Evolutionary conservation across 2,888 invertebrate species (phyloP).

Genomic region (Lithodes maja): DNA sequence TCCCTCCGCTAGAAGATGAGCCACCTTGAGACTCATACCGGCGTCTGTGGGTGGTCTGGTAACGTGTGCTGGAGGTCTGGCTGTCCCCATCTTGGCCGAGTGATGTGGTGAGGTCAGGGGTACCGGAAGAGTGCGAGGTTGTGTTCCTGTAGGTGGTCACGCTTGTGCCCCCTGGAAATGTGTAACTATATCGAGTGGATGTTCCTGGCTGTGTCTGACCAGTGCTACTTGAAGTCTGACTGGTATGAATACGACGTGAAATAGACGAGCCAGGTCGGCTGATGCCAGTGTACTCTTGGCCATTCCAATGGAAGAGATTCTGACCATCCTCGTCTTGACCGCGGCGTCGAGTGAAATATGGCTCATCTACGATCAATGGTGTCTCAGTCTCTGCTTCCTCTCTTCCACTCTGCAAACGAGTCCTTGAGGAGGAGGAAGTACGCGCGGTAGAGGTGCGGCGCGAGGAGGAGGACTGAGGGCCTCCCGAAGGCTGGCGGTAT

Average conservation of each 20-base stretch:
- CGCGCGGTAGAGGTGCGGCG: background rate
- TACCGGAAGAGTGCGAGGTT: conserved; percentile 48
- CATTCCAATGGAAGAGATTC: conserved; percentile 54
- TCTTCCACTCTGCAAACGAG: background rate
- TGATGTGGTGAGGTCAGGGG: conserved; percentile 33
- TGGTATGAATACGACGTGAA: conserved; percentile 42
- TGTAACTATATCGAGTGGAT: conserved; percentile 38
- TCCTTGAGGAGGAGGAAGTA: conserved; percentile 12
- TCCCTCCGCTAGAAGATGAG: background rate
- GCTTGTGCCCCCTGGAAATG: conserved; percentile 51
- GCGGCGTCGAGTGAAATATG: conserved; percentile 41
- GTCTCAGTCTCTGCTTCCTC: conserved; percentile 23
- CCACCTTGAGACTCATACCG: conserved; percentile 27
- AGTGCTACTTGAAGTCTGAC: conserved; percentile 51
- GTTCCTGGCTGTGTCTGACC: conserved; percentile 53
- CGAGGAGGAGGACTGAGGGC: conserved; percentile 13
- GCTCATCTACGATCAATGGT: conserved; percentile 43
- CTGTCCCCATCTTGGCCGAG: background rate
- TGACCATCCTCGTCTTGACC: conserved; percentile 36
- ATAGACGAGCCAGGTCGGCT: conserved; percentile 3
- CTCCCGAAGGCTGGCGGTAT: background rate
- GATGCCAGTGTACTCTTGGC: conserved; percentile 2
- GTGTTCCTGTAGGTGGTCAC: conserved; percentile 59
- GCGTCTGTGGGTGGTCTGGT: conserved; percentile 36
- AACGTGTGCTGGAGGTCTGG: conserved; percentile 39